Conservation (phyloP, 2,113 vertebrate species). For the Stictonetta naevosa region DNA sequence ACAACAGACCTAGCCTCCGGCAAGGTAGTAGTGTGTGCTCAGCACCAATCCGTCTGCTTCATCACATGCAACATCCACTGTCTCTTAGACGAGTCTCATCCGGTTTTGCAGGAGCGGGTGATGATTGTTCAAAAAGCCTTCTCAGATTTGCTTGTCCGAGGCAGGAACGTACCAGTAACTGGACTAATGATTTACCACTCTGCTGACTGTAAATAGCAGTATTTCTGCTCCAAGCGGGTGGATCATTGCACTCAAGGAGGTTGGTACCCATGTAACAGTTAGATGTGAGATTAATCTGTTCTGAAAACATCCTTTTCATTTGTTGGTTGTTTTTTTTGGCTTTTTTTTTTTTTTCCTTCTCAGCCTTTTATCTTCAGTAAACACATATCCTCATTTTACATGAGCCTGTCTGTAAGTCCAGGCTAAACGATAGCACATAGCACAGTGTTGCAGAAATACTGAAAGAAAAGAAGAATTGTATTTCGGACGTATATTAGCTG, state of each 20-base stretch:
- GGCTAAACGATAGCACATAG: neutral
- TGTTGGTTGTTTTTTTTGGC: neutral
- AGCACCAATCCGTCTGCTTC: conserved; percentile 39
- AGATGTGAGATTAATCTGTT: neutral
- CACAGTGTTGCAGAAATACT: neutral
- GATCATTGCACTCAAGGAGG: neutral
- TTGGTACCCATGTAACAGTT: neutral
- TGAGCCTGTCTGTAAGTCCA: neutral
- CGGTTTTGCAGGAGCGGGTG: neutral
- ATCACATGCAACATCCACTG: neutral
- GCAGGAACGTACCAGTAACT: neutral
- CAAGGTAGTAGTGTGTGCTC: conserved; percentile 31
- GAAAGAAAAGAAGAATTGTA: neutral
- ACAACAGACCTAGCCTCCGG: neutral
- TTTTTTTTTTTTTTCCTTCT: neutral
- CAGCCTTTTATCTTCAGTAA: neutral
- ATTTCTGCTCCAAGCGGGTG: neutral
- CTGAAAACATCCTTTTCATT: neutral
- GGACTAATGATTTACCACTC: conserved; percentile 15
- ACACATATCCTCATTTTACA: neutral
- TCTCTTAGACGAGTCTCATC: conserved; percentile 12
- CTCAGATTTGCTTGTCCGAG: neutral
- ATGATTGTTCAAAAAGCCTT: conserved; percentile 10
- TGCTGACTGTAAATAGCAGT: conserved; percentile 12
- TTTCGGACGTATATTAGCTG: neutral